Evolutionary conservation across 2,888 invertebrate species (phyloP), one percentile per base, ranked within the genome.

Genomic region (Lithodes maja): DNA sequence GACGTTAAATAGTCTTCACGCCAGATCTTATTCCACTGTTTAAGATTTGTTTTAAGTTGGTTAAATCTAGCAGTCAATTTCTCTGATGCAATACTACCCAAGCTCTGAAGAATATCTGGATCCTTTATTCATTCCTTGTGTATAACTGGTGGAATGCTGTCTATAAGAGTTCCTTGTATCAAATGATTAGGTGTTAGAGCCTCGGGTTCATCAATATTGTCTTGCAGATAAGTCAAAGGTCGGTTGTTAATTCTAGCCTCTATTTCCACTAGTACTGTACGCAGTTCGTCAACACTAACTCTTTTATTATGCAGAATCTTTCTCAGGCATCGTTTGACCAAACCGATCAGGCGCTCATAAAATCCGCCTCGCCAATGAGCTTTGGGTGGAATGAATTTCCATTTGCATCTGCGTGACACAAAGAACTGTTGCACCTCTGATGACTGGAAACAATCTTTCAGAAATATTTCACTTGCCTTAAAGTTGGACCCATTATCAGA

Each of bases 331-430:
- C 49, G n/a, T 49, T 49, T 75, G 1, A 75, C 75, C 2, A 75
- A 2, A 0, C 75, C 75, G 2, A 75, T 49, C 75, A 75, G n/a
- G 9, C 75, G 12, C 7, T 75, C 75, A n/a, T 75, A 75, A 12
- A 75, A 75, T 1, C 49, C 49, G 3, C 75, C 75, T 49, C 33
- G 75, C 75, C 75, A 75, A 2, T n/a, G 75, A 49, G 75, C 75
- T 75, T 33, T 49, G 33, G 17, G 75, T 3, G 75, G 75, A n/a
- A 75, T 75, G 7, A 75, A 75, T 75, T 33, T 75, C 75, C 75
- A 17, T 33, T 75, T 33, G 33, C 75, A 75, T 49, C 7, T 75
- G 7, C 49, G 75, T 2, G 1, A 49, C 7, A 33, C 33, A 75
- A 75, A 12, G 49, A 75, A 75, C 7, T 75, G 7, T 49, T 75